These are phyloP conservation scores for Thereva nobilitata DNA, from an alignment of 2,888 invertebrate genomes.

Conservation along the genomic window DNA sequence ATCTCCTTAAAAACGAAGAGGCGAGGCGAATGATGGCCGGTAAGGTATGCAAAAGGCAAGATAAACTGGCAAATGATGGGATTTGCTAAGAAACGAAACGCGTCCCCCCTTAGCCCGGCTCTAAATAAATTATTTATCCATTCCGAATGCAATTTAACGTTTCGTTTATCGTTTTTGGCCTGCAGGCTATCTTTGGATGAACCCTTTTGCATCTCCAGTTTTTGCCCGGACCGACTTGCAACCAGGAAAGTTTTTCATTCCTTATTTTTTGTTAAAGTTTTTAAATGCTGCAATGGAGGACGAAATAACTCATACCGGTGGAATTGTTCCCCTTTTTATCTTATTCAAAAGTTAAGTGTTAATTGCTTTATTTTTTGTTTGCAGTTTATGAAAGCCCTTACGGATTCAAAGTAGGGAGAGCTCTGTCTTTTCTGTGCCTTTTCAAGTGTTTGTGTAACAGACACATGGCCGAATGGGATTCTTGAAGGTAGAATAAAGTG, in stretches of 20 bases:
- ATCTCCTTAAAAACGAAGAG: not conserved
- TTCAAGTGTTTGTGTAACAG: slow-evolving; percentile 24
- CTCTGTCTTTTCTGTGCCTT: slow-evolving; percentile 28
- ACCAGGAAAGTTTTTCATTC: not conserved
- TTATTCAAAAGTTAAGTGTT: slow-evolving; percentile 35
- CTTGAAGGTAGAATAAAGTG: not conserved
- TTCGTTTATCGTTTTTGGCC: slow-evolving; percentile 28
- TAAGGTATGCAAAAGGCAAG: not conserved
- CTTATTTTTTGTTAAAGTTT: slow-evolving; percentile 3
- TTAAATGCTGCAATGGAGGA: no score
- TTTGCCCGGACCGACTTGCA: not conserved
- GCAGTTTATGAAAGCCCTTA: slow-evolving; percentile 25
- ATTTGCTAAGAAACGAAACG: slow-evolving; percentile 8
- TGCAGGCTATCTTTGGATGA: slow-evolving; percentile 2
- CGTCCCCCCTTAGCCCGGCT: slow-evolving; percentile 32
- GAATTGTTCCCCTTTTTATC: slow-evolving; percentile 17
- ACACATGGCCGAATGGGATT: slow-evolving; percentile 4
- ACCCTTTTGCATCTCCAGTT: not conserved
- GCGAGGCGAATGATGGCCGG: not conserved
- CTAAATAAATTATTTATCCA: slow-evolving; percentile 46
- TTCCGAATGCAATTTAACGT: slow-evolving; percentile 44
- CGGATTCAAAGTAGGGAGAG: slow-evolving; percentile 18
- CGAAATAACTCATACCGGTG: no score
- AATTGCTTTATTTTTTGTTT: slow-evolving; percentile 34
- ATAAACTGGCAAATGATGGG: slow-evolving; percentile 23